Conservation (phyloP, 2,113 vertebrate species). For the Phylloscopus whistleri region DNA sequence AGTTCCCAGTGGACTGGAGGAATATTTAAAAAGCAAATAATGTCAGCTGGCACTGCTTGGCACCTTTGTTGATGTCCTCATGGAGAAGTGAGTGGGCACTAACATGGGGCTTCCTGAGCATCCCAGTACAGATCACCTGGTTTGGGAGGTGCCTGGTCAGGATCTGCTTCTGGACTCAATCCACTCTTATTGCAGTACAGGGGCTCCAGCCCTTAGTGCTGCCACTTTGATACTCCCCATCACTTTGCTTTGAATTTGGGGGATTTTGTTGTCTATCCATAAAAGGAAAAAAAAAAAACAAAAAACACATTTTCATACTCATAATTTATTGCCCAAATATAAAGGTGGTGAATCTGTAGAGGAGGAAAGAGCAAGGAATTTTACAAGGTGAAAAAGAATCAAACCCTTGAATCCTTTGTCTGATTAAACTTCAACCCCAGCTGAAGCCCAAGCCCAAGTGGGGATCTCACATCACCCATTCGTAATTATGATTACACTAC, state of each 20-base stretch:
- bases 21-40: neutral
- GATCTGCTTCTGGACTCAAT: neutral
- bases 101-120: neutral
- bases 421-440: neutral
- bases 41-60: neutral
- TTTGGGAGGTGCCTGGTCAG: neutral
- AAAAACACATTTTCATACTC: neutral
- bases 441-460: neutral
- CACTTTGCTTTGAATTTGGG: neutral
- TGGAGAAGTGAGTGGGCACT: neutral
- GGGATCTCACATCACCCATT: neutral
- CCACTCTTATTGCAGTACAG: neutral
- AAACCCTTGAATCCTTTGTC: neutral
- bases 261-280: neutral
- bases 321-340: neutral
- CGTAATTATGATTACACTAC: neutral
- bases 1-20: neutral
- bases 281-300: neutral
- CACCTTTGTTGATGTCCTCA: neutral
- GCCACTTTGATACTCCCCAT: neutral
- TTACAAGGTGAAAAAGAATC: neutral
- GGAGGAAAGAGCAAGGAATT: neutral
- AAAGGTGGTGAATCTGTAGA: neutral
- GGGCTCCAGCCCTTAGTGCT: neutral
- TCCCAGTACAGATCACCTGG: neutral